Evolutionary conservation across 1,140 invertebrate species (phyloP).

Genomic region (Lordiphosa clarofinis): DNA sequence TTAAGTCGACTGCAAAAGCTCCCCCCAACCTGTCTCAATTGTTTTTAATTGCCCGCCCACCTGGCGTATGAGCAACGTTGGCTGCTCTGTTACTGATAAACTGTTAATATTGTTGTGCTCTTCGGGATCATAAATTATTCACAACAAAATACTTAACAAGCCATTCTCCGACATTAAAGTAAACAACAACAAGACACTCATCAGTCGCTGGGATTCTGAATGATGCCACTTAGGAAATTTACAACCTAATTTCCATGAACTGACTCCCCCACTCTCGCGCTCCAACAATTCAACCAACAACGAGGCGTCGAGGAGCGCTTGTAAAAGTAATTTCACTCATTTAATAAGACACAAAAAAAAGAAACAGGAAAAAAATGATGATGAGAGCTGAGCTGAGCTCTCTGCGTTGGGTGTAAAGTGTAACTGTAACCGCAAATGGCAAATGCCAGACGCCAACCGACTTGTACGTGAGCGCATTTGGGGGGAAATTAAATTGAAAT

Average conservation of each 20-base stretch:
- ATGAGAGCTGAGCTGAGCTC: slow-evolving; percentile 30
- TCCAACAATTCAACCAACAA: slow-evolving; percentile 28
- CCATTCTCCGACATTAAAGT: slow-evolving; percentile 17
- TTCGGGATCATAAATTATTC: slow-evolving; percentile 38
- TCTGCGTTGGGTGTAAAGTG: slow-evolving; percentile 22
- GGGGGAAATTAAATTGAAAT: slow-evolving; percentile 73
- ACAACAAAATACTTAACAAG: slow-evolving; percentile 60
- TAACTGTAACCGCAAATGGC: slow-evolving; percentile 50
- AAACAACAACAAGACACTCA: slow-evolving; percentile 69
- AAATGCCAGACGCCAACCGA: slow-evolving; percentile 39
- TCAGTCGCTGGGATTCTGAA: slow-evolving; percentile 18
- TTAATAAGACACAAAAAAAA: slow-evolving; percentile 26
- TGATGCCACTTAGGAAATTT: slow-evolving; percentile 50
- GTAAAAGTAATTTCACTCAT: slow-evolving; percentile 58
- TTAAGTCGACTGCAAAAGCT: slow-evolving; percentile 50
- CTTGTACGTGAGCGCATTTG: slow-evolving; percentile 54
- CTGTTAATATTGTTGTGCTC: slow-evolving; percentile 41
- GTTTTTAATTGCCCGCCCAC: slow-evolving; percentile 60
- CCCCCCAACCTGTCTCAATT: slow-evolving; percentile 14
- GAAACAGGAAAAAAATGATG: slow-evolving; percentile 15
- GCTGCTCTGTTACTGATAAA: slow-evolving; percentile 21
- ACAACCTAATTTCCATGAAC: slow-evolving; percentile 52
- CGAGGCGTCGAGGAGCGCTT: slow-evolving; percentile 7
- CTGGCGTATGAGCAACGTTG: slow-evolving; percentile 55
- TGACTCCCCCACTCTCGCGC: slow-evolving; percentile 6